These are phyloP conservation scores for Chaetorhynchus papuensis DNA, from an alignment of 2,113 vertebrate species.

Conservation along the genomic window DNA sequence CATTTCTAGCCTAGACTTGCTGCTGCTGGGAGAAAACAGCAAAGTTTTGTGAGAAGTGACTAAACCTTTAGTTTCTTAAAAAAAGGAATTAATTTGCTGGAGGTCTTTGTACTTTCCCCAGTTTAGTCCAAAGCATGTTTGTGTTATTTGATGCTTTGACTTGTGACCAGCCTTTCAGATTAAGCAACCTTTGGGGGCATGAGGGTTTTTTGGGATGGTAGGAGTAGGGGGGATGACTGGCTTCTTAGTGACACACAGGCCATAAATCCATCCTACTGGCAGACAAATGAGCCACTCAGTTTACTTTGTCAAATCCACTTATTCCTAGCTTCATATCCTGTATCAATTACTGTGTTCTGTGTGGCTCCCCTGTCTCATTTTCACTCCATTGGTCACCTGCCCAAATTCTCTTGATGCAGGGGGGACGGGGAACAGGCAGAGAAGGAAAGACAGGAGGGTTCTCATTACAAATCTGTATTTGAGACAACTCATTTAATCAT, in stretches of 20 bases:
- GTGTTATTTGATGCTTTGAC: neutral
- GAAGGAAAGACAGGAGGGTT: neutral
- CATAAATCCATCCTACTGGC: neutral
- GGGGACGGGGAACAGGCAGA: neutral
- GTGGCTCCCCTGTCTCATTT: neutral
- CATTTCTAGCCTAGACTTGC: neutral
- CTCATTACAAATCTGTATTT: neutral
- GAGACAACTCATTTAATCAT: neutral
- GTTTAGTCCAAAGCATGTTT: neutral
- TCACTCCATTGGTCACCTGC: neutral
- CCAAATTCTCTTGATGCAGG: neutral
- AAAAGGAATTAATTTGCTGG: neutral
- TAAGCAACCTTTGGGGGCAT: neutral
- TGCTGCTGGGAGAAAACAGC: neutral
- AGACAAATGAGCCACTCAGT: neutral
- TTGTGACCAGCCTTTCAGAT: neutral
- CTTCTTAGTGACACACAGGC: neutral
- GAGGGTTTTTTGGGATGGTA: neutral
- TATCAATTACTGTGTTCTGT: neutral
- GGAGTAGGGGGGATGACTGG: neutral
- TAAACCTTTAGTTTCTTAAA: neutral
- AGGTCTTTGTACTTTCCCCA: neutral
- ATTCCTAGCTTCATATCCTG: neutral
- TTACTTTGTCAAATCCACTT: neutral
- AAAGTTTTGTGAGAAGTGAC: neutral